These are phyloP conservation scores for Pyrocoelia pectoralis DNA, from an alignment of 2,888 invertebrate species.

Conservation along the genomic window DNA sequence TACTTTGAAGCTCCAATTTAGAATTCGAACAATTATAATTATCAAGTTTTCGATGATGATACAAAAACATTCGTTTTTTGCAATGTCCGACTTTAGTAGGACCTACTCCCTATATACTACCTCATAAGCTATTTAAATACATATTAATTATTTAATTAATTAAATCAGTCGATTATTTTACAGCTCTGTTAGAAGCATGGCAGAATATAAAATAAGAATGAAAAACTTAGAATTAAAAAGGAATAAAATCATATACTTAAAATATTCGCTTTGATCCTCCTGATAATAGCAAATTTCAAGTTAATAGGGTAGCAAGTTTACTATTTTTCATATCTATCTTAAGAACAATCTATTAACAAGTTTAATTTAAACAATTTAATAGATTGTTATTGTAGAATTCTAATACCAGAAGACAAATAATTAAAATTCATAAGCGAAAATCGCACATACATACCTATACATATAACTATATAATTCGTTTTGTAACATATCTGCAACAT, in stretches of 20 bases:
- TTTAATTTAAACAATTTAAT: conserved; percentile 22
- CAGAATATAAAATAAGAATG: conserved; percentile 23
- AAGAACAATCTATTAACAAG: conserved; percentile 24
- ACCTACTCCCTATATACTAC: neutral
- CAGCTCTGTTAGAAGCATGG: conserved; percentile 32
- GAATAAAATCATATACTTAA: conserved; percentile 22
- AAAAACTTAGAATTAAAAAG: conserved; percentile 10
- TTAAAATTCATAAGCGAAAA: conserved; percentile 27
- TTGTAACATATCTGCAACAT: conserved; percentile 22
- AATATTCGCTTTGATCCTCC: conserved; percentile 28
- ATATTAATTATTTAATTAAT: too few species aligned
- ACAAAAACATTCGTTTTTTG: too few species aligned
- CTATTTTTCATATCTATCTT: conserved; percentile 36
- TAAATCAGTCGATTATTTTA: conserved; percentile 26
- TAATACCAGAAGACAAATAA: conserved; percentile 34
- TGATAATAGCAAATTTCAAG: conserved; percentile 30
- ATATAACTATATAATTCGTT: conserved; percentile 6
- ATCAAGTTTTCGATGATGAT: too few species aligned
- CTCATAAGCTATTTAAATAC: too few species aligned
- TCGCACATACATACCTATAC: neutral
- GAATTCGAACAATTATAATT: too few species aligned
- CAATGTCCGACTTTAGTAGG: too few species aligned
- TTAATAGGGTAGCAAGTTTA: conserved; percentile 32
- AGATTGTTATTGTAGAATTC: conserved; percentile 32
- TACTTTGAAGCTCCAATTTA: too few species aligned